Evolutionary conservation across 1,140 invertebrate genomes (phyloP), one percentile per base, ranked within the genome.

Genomic region (Hestina assimilis): DNA sequence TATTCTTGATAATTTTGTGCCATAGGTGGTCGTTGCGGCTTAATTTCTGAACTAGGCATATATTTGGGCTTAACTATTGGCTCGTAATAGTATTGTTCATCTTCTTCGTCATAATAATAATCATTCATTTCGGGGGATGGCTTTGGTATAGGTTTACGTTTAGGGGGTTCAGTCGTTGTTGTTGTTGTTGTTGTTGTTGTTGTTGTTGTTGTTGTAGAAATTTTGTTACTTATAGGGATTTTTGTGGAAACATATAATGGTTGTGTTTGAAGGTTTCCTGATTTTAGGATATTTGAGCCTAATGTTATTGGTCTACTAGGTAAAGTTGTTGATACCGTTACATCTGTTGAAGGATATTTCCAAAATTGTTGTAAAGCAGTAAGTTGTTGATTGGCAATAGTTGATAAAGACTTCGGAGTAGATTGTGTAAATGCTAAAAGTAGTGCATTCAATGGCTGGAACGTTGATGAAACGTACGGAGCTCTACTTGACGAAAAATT

Each of bases 21-120:
- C 77, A 89, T 89, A 0, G 69, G 75, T 9, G 89, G 89, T 52
- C 89, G 71, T 61, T 89, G 84, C 21, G 89, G 89, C 59, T 75
- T 89, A 0, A 89, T 85, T 81, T 92, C 91, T 4, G 90, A 89
- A 79, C 90, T 91, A 3, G 91, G 91, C 90, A 91, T 91, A 59
- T 91, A 91, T 47, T 90, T 89, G 3, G 91, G 89, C 74, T 91
- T 89, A 0, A 91, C 90, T 5, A 82, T 83, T 42, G 90, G 90
- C 63, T 91, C 90, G 51, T 89, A 87, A 71, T 90, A 88, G 60
- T 83, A 88, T 58, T 89, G 76, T 40, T 89, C 87, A 41, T 89
- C 87, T 42, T 90, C 87, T 20, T 91, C 87, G 51, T 90, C 89
- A 47, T 90, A 89, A 66, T 90, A 89, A 51, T 90, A 88, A 59